Evolutionary conservation across 2,888 invertebrate genomes (phyloP).

Genomic region (Drosophila peninsularis): DNA sequence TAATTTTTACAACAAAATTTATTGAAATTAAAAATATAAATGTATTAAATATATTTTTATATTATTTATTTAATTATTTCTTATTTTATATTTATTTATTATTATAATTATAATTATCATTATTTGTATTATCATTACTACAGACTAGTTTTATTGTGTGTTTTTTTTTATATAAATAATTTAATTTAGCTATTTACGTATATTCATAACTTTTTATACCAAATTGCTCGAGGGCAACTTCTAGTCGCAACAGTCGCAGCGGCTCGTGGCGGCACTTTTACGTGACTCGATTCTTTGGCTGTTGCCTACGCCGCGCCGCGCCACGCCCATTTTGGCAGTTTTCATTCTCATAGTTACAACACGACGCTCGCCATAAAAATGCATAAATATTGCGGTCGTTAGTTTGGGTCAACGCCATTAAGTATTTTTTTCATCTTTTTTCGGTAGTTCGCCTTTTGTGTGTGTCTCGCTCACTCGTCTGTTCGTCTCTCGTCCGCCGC

Average conservation of each 20-base stretch:
- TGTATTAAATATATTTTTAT: too few relatives aligned
- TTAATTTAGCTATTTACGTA: too few relatives aligned
- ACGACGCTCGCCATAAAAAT: slow-evolving; percentile 34
- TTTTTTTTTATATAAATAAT: too few relatives aligned
- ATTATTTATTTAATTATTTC: too few relatives aligned
- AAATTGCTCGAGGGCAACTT: neutral
- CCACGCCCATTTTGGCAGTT: slow-evolving; percentile 27
- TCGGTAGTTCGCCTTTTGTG: slow-evolving; percentile 37
- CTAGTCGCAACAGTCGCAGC: neutral
- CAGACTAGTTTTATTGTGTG: neutral
- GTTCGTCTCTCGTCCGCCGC: neutral
- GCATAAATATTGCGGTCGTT: slow-evolving; percentile 60
- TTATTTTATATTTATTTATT: too few relatives aligned
- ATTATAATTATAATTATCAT: neutral
- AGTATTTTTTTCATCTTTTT: slow-evolving; percentile 19
- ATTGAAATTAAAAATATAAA: too few relatives aligned
- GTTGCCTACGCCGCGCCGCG: slow-evolving; percentile 4
- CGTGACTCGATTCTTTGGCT: slow-evolving; percentile 9
- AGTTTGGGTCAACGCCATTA: slow-evolving; percentile 42
- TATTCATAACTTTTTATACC: too few relatives aligned
- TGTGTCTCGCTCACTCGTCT: neutral
- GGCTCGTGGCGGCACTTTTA: neutral
- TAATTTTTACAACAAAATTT: too few relatives aligned
- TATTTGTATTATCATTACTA: too few relatives aligned
- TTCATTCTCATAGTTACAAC: slow-evolving; percentile 31